These are phyloP conservation scores for Melanophora roralis DNA, from an alignment of 2,888 invertebrate genomes.

Conservation along the genomic window DNA sequence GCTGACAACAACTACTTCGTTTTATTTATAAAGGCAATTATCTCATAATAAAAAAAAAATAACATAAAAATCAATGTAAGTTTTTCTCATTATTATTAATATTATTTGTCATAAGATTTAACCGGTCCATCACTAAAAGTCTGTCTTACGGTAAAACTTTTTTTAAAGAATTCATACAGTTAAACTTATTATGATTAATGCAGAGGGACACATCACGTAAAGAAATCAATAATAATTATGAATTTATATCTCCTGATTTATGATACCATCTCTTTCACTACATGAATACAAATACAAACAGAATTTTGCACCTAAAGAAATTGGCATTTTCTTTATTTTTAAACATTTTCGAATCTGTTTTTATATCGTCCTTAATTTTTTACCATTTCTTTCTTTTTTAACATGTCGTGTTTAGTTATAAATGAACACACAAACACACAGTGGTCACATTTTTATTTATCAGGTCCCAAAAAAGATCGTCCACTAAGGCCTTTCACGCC, in stretches of 20 bases:
- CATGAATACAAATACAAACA: neutral
- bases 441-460: too few species aligned
- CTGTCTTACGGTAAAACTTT: neutral
- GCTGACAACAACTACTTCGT: slow-evolving; percentile 4
- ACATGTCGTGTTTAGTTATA: neutral
- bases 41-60: neutral
- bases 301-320: neutral
- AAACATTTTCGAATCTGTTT: neutral
- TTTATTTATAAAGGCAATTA: neutral
- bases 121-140: neutral
- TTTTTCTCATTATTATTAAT: too few species aligned
- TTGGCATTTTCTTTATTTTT: slow-evolving; percentile 24
- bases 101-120: neutral
- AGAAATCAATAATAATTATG: slow-evolving; percentile 41
- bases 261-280: slow-evolving; percentile 6
- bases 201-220: slow-evolving; percentile 8
- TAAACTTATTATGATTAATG: slow-evolving; percentile 49
- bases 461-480: too few species aligned
- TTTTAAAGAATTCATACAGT: neutral
- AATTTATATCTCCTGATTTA: slow-evolving; percentile 15
- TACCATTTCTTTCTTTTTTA: slow-evolving; percentile 19
- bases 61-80: too few species aligned
- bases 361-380: neutral
- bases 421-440: neutral
- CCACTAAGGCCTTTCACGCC: too few species aligned